Evolutionary conservation across 2,888 invertebrate genomes (phyloP).

Genomic region (Anodontia alba): DNA sequence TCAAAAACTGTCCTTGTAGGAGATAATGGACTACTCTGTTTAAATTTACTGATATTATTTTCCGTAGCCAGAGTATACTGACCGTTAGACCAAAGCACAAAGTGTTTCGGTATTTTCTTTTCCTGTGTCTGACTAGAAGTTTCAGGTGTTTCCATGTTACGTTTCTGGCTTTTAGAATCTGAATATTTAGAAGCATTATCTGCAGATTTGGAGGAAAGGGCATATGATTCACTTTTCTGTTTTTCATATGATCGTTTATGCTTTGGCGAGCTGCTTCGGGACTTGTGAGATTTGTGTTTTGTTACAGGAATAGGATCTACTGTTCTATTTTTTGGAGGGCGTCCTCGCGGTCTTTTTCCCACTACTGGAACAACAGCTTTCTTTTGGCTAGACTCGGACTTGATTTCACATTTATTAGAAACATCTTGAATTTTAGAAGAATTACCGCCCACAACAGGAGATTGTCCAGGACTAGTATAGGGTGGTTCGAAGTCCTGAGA

Average conservation of each 20-base stretch:
- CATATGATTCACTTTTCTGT: background rate
- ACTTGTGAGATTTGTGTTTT: conserved; percentile 57
- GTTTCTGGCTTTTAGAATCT: background rate
- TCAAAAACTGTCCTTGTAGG: conserved; percentile 57
- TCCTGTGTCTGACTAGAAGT: conserved; percentile 36
- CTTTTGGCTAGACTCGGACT: background rate
- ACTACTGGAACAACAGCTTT: background rate
- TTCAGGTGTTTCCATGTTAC: conserved; percentile 3
- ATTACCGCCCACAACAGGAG: background rate
- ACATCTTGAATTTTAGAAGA: background rate
- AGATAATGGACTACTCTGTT: conserved; percentile 60
- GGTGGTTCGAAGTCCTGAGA: conserved; percentile 42
- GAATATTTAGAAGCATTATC: background rate
- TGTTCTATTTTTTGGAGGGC: conserved; percentile 53
- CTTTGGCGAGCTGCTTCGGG: conserved; percentile 60
- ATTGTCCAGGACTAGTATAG: background rate
- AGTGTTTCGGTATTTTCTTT: conserved; percentile 58
- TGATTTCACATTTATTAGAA: background rate
- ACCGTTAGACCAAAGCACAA: conserved; percentile 56
- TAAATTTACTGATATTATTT: conserved; percentile 42
- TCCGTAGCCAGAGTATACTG: conserved; percentile 57
- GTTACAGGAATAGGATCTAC: conserved; percentile 32
- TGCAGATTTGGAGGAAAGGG: background rate
- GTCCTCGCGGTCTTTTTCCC: conserved; percentile 42
- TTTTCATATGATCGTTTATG: conserved; percentile 2